Evolutionary conservation across 1,140 invertebrate genomes (phyloP).

Genomic region (Ceratina australensis): DNA sequence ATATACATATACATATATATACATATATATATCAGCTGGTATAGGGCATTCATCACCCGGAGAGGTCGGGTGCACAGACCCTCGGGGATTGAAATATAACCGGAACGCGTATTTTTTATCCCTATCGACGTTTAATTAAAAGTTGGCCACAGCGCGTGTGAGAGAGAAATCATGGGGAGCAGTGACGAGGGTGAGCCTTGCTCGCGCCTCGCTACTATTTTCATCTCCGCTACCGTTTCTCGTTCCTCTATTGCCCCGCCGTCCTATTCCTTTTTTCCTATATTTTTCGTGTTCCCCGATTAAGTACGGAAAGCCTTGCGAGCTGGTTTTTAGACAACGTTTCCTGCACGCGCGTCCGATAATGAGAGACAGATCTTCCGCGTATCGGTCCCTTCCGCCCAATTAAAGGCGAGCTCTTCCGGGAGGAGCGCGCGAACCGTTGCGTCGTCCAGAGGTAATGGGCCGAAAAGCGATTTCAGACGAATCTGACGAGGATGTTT

Average conservation of each 20-base stretch:
- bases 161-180: constrained; percentile 46
- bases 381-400: constrained; percentile 67
- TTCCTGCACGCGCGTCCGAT: constrained; percentile 37
- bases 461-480: constrained; percentile 53
- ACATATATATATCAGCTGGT: constrained; percentile 44
- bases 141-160: constrained; percentile 48
- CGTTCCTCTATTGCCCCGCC: neutral
- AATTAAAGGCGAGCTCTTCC: constrained; percentile 63
- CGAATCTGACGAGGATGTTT: constrained; percentile 55
- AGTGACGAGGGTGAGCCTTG: constrained; percentile 20
- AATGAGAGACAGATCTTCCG: constrained; percentile 57
- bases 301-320: constrained; percentile 6
- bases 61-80: constrained; percentile 25
- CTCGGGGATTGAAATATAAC: constrained; percentile 58
- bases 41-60: constrained; percentile 57
- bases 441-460: constrained; percentile 36
- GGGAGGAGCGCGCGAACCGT: constrained; percentile 36
- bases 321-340: constrained; percentile 11
- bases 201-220: constrained; percentile 44
- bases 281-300: neutral
- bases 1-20: too few relatives aligned
- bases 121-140: constrained; percentile 71
- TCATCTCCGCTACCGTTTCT: constrained; percentile 36
- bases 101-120: constrained; percentile 57
- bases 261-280: neutral